Conservation (phyloP, 2,113 vertebrate species). For the Equus quagga region DNA sequence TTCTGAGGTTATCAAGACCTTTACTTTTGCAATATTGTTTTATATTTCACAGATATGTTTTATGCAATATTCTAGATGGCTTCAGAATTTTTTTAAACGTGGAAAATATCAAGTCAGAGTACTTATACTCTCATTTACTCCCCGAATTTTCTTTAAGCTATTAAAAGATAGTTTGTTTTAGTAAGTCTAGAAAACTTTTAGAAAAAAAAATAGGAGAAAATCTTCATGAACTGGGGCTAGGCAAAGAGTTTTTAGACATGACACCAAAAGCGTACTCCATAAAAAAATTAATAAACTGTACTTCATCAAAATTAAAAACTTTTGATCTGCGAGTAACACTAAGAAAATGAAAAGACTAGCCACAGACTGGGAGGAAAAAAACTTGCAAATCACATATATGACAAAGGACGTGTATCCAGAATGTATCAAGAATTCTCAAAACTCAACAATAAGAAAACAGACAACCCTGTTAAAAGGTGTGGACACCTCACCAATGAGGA, state of each 20-base stretch:
- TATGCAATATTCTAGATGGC: not conserved
- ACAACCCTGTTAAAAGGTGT: not conserved
- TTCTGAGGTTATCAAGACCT: not conserved
- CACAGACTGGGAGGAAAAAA: not conserved
- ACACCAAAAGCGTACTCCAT: not conserved
- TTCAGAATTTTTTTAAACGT: not conserved
- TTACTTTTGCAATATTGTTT: constrained; percentile 19
- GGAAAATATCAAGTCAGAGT: not conserved
- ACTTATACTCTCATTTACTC: not conserved
- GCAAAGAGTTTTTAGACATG: not conserved
- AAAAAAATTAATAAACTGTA: not conserved
- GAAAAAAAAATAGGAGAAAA: not conserved
- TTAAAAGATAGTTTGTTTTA: not conserved
- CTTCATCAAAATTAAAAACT: not conserved
- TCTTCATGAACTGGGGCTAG: not conserved
- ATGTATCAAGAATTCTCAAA: not conserved
- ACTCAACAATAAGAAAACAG: not conserved
- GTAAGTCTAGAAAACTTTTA: not conserved
- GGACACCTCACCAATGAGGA: not conserved
- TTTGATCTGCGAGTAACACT: not conserved
- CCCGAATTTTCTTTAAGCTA: not conserved
- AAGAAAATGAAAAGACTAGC: not conserved
- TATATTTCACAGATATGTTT: not conserved
- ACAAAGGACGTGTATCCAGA: not conserved
- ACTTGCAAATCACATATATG: not conserved